Base-by-base conservation (phyloP, 2,888 invertebrate genomes). In the Liopterus haemorrhoidalis region DNA sequence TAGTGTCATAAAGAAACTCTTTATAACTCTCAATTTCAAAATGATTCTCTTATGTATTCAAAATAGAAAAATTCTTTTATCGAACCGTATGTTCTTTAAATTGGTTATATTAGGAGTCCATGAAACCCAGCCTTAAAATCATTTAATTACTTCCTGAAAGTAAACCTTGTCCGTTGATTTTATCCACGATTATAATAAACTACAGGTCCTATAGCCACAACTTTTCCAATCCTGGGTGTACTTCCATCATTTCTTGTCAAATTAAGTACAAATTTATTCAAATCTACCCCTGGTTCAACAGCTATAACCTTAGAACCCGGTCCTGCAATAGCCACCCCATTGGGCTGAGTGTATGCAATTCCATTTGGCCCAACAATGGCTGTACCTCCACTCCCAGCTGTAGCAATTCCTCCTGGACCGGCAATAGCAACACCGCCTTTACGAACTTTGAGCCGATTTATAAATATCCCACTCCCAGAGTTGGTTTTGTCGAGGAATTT, bases 321-420 rank as follows among this genome's bases (percentile, higher is more conserved):
- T 0, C 85, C 86, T 1, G 84, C 85, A 6, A 86, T 81, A 2
- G 85, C 84, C 12, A 85, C 61, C 38, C 85, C 84, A 53, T 82
- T 78, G 1, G 84, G 83, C 61, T 81, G 82, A 1, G 84, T 85
- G 52, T 82, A 80, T 0, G 85, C 85, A 11, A 81, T 73, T 1
- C 85, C 85, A 25, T 84, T 83, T 0, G 86, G 85, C 0, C 86
- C 85, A 2, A 86, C 85, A 42, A 86, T 82, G 0, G 86, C 85
- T 0, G 85, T 84, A 4, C 86, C 86, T 5, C 85, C 86, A 58
- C 78, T 78, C 9, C 85, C 85, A 2, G 85, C 85, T 0, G 85
- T 85, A 0, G 86, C 86, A 8, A 85, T 81, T 22, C 85, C 85
- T n/a, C 85, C 85, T 0, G 86, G 85, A 0, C 85, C 85, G 2